Percentiles rank a stretch among this genome's conserved stretches.
Conservation (phyloP, 2,113 vertebrate species). For the Bucco capensis region DNA sequence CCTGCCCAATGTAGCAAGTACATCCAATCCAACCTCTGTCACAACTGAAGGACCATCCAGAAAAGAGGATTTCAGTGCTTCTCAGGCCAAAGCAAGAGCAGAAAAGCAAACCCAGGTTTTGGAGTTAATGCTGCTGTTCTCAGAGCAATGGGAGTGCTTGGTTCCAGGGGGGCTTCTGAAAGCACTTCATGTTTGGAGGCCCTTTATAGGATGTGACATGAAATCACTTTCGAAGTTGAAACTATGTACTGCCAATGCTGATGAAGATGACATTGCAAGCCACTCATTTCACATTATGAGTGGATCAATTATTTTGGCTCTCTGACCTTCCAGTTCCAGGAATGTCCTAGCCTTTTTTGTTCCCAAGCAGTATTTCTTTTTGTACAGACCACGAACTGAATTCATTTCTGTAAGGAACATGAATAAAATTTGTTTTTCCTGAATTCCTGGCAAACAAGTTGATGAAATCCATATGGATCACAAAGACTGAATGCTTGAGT, state of each 20-base stretch:
- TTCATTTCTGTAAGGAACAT: slow-evolving; percentile 37
- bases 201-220: neutral
- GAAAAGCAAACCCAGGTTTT: neutral
- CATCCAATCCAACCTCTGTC: neutral
- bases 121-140: neutral
- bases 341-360: neutral
- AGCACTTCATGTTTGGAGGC: neutral
- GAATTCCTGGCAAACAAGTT: slow-evolving; percentile 60
- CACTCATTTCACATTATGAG: slow-evolving; percentile 1
- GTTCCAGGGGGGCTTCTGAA: neutral
- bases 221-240: slow-evolving; percentile 5
- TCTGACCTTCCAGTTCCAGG: slow-evolving; percentile 23
- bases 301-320: slow-evolving; percentile 26
- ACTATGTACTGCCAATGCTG: neutral
- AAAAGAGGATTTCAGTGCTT: neutral
- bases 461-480: slow-evolving; percentile 65
- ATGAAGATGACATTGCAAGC: slow-evolving; percentile 8
- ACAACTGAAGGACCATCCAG: neutral
- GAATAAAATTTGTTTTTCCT: slow-evolving; percentile 61
- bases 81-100: neutral
- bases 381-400: neutral
- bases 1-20: neutral
- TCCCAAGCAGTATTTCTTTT: slow-evolving; percentile 22
- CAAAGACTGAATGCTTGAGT: neutral
- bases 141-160: neutral